Conservation (phyloP, 2,888 invertebrate species). For the Eupithecia centaureata region DNA sequence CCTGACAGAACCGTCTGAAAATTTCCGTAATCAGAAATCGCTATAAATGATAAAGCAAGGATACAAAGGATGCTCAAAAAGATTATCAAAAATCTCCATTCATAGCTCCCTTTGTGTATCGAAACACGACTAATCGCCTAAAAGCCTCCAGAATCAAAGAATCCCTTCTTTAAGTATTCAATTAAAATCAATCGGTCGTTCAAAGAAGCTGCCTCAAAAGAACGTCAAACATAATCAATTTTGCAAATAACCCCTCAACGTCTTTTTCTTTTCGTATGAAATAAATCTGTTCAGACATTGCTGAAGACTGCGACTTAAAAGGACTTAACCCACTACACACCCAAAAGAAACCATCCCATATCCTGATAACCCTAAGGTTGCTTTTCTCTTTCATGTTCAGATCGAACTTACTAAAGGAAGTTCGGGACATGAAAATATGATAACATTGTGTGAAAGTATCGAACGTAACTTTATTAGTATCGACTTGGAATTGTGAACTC, state of each 20-base stretch:
- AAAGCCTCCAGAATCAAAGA: constrained; percentile 61
- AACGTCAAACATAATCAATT: constrained; percentile 81
- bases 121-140: constrained; percentile 63
- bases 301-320: constrained; percentile 45
- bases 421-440: constrained; percentile 60
- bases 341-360: constrained; percentile 29
- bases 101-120: constrained; percentile 59
- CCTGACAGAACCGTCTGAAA: neutral
- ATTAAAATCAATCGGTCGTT: constrained; percentile 75
- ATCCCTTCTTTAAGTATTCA: constrained; percentile 66
- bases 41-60: neutral
- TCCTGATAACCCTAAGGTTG: neutral
- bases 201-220: constrained; percentile 70
- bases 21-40: neutral
- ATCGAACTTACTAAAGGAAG: constrained; percentile 17
- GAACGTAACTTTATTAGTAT: constrained; percentile 71
- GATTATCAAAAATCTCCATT: constrained; percentile 35
- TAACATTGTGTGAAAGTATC: constrained; percentile 76
- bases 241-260: constrained; percentile 73
- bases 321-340: neutral
- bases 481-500: constrained; percentile 12
- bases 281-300: constrained; percentile 70
- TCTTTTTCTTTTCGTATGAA: constrained; percentile 72
- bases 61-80: constrained; percentile 4
- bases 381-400: neutral